phyloP scores from a whole-genome alignment of 2,888 invertebrate species.

The Xestia ashworthii region DNA sequence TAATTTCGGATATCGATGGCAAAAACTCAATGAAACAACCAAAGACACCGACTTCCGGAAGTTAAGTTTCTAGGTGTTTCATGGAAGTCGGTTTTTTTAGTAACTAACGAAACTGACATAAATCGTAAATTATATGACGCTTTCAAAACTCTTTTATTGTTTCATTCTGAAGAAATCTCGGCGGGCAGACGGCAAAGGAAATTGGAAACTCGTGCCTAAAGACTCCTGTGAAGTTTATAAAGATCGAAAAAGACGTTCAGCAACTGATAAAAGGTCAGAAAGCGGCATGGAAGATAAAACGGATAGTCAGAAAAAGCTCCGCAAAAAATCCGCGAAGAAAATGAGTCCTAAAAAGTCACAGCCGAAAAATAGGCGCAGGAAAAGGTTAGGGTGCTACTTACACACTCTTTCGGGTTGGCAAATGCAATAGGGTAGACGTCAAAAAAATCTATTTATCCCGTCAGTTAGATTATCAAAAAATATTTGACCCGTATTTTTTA shows the following conservation, averaged over 20 bases:
- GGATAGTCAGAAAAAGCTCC: constrained; percentile 35
- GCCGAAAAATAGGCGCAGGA: constrained; percentile 30
- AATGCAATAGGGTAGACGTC: not conserved
- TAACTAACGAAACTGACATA: not conserved
- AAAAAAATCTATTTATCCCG: no score
- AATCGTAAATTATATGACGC: not conserved
- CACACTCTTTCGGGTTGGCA: not conserved
- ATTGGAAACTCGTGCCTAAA: constrained; percentile 80
- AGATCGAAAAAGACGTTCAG: constrained; percentile 68
- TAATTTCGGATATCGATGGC: no score
- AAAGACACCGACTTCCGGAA: not conserved
- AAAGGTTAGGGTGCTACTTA: constrained; percentile 35
- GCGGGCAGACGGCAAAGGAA: constrained; percentile 60
- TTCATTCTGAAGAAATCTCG: constrained; percentile 68
- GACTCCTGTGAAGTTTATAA: constrained; percentile 82
- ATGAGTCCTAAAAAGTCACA: not conserved
- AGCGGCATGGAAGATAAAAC: constrained; percentile 33
- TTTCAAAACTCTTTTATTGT: constrained; percentile 2
- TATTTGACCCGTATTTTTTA: no score
- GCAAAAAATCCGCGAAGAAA: constrained; percentile 42
- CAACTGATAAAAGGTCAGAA: constrained; percentile 37
- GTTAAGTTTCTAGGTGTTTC: no score
- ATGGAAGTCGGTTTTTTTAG: not conserved
- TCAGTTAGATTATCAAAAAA: no score
- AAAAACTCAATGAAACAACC: no score